phyloP scores from a whole-genome alignment of 2,888 invertebrate genomes.

The Volucella inanis region DNA sequence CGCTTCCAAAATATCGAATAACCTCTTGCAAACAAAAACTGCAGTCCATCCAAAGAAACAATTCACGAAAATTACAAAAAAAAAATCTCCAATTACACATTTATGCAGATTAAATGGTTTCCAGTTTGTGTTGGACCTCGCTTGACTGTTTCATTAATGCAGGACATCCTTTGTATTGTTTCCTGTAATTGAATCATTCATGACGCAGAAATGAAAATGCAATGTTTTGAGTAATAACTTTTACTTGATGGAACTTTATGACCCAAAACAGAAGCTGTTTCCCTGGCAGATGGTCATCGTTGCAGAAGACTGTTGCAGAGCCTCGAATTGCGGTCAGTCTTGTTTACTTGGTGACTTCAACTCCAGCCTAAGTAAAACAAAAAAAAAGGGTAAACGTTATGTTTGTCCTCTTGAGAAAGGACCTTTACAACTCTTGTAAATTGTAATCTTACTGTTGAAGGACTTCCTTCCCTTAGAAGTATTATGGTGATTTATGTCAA shows the following conservation, averaged over 20 bases:
- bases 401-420: conserved; percentile 61
- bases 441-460: conserved; percentile 60
- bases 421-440: conserved; percentile 53
- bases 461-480: conserved; percentile 53
- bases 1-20: conserved; percentile 48
- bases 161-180: conserved; percentile 42
- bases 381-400: conserved; percentile 49
- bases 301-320: conserved; percentile 38
- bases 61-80: not conserved
- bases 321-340: conserved; percentile 72
- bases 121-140: conserved; percentile 24
- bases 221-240: conserved; percentile 73
- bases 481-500: conserved; percentile 58
- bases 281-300: conserved; percentile 60
- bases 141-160: not conserved
- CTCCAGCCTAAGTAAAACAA: not conserved
- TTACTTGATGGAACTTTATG: conserved; percentile 62
- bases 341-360: conserved; percentile 45
- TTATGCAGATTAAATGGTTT: conserved; percentile 68
- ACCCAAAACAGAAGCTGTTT: conserved; percentile 45
- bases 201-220: conserved; percentile 51
- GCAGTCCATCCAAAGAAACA: conserved; percentile 11
- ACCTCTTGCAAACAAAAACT: not conserved
- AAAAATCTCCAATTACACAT: conserved; percentile 62
- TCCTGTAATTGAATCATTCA: conserved; percentile 72